Conservation (phyloP, 2,113 vertebrate genomes). For the Petroica traversi region DNA sequence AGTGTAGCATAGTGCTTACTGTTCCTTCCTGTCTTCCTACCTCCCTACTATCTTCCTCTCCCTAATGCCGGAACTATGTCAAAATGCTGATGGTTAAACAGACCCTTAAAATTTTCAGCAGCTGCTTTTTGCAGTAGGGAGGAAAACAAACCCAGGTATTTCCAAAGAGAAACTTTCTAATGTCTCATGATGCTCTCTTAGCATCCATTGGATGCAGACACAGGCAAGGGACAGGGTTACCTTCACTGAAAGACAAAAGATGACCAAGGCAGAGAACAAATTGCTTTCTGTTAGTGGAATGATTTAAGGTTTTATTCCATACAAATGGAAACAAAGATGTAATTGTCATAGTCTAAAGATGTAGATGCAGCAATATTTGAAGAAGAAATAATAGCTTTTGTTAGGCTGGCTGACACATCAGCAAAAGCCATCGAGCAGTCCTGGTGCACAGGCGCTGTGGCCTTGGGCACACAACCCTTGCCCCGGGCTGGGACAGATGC, state of each 20-base stretch:
- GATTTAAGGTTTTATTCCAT: background rate
- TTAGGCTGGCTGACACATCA: background rate
- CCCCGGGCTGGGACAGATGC: fast-evolving
- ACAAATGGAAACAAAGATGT: background rate
- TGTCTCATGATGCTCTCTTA: background rate
- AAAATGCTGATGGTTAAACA: background rate
- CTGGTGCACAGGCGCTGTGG: fast-evolving
- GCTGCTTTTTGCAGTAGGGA: background rate
- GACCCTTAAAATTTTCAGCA: background rate
- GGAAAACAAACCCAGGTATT: background rate
- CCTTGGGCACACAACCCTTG: background rate
- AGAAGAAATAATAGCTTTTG: background rate
- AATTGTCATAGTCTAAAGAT: background rate
- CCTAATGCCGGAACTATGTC: background rate
- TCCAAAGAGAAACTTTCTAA: background rate
- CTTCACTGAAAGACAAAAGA: background rate
- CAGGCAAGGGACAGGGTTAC: background rate
- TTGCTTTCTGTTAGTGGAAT: background rate
- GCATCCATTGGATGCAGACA: background rate
- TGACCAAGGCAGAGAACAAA: background rate
- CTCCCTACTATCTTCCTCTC: background rate
- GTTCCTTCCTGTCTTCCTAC: background rate
- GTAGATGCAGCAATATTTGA: background rate
- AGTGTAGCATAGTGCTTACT: background rate
- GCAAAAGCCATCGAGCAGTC: background rate